phyloP scores from a whole-genome alignment of 2,888 invertebrate genomes.

The Esperia sulphurella region DNA sequence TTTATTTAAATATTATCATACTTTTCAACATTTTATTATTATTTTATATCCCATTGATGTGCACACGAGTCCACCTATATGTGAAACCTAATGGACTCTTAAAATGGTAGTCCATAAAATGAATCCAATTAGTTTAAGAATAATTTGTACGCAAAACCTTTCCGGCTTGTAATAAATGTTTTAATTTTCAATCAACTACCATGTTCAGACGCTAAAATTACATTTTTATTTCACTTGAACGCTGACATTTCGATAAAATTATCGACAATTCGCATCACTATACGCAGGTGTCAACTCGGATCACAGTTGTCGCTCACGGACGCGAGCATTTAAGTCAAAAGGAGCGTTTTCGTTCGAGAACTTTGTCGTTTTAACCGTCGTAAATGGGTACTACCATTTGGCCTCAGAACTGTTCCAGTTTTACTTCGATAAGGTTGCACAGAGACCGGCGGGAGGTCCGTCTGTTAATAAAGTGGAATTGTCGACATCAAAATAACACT shows the following conservation, averaged over 20 bases:
- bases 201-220: not conserved
- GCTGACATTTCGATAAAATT: constrained; percentile 18
- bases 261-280: constrained; percentile 40
- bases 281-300: constrained; percentile 66
- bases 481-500: constrained; percentile 75
- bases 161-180: not conserved
- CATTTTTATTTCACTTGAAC: too few species aligned
- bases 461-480: constrained; percentile 73
- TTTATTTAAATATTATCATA: not conserved
- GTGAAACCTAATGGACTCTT: not conserved
- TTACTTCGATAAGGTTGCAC: constrained; percentile 58
- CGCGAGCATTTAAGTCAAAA: constrained; percentile 73
- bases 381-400: constrained; percentile 34
- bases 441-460: constrained; percentile 62
- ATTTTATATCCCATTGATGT: not conserved
- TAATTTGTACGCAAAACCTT: not conserved
- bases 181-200: not conserved
- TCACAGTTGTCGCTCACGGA: constrained; percentile 62
- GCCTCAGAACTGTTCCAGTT: constrained; percentile 16
- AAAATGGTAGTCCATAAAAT: not conserved
- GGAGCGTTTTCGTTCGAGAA: constrained; percentile 53
- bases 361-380: constrained; percentile 57
- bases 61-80: not conserved
- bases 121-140: not conserved
- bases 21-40: not conserved